Evolutionary conservation across 2,888 invertebrate species (phyloP), one percentile per base, ranked within the genome.

Genomic region (Metellina segmentata): DNA sequence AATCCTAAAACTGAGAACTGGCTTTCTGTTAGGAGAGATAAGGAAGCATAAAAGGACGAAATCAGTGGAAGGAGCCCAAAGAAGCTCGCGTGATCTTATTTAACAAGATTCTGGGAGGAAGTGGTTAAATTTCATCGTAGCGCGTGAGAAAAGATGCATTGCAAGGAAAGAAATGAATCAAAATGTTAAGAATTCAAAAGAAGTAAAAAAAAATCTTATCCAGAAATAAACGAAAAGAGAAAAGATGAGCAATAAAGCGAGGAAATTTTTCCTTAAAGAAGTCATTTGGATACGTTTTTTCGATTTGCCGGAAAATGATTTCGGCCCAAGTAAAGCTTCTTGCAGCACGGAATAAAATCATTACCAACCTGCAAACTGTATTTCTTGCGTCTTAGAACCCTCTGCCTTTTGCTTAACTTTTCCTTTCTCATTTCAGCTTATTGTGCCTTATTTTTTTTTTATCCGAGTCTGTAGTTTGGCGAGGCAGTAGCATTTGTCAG

Each of bases 101-200:
- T 87, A 87, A 79, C 79, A 87, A 87, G 87, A 72, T 87, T 87
- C 69, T 52, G 49, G n/a, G n/a, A 61, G 11, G 70, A 34, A 72
- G 79, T 79, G 87, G 87, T 87, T 87, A 87, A 87, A 87, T 87
- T 87, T 87, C 87, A 87, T 87, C 87, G 79, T 79, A 9, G 34
- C n/a, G 16, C 71, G 49, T 87, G 79, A 71, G 87, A 87, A 87
- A 79, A 79, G 51, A 48, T 78, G 87, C n/a, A 51, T 72, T 8
- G 69, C 74, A 52, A 34, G 7, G 69, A 19, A 71, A 79, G 34
- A 79, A 87, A 87, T 72, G 79, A 87, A 87, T 87, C 87, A 87
- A 79, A 87, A 87, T n/a, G 78, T 81, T 79, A 71, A 70, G 19
- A 49, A 75, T 69, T 78, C 52, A 19, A 72, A 82, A 82, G 71